Conservation (phyloP, 2,797 vertebrate species). For the Chaetophractus vellerosus region DNA sequence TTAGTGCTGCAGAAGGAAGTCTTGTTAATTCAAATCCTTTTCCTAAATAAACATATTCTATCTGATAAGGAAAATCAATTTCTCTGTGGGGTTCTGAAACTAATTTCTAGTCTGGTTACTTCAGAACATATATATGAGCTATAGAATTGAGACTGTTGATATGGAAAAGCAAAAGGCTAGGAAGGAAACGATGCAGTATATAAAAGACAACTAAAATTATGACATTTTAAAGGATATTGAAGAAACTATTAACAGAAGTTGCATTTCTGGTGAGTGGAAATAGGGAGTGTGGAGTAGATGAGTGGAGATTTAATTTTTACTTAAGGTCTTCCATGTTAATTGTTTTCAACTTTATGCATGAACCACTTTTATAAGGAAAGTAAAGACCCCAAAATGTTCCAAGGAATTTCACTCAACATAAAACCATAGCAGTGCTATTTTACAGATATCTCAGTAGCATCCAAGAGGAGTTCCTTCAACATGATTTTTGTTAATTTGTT, state of each 20-base stretch:
- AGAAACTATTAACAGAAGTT: slow-evolving; percentile 26
- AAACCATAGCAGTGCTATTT: too few relatives aligned
- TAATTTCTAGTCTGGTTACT: slow-evolving; percentile 43
- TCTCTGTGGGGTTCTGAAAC: neutral
- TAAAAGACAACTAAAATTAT: slow-evolving; percentile 6
- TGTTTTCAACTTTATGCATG: slow-evolving; percentile 25
- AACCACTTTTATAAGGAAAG: slow-evolving; percentile 50
- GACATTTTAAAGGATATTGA: neutral
- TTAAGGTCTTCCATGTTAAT: neutral
- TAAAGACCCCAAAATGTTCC: neutral
- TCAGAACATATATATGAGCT: neutral
- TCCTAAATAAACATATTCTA: neutral
- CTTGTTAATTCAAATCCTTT: neutral
- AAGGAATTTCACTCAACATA: neutral
- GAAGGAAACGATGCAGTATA: neutral
- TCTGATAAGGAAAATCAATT: neutral
- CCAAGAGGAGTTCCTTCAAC: neutral
- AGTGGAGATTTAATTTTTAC: slow-evolving; percentile 18
- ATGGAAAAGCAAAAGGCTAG: neutral
- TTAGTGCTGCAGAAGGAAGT: neutral
- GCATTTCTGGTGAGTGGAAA: slow-evolving; percentile 44
- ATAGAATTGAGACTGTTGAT: neutral
- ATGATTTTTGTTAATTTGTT: neutral
- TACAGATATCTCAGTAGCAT: too few relatives aligned
- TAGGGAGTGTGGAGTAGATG: neutral